Conservation (phyloP, 2,888 invertebrate genomes). For the Cylindroiulus punctatus region DNA sequence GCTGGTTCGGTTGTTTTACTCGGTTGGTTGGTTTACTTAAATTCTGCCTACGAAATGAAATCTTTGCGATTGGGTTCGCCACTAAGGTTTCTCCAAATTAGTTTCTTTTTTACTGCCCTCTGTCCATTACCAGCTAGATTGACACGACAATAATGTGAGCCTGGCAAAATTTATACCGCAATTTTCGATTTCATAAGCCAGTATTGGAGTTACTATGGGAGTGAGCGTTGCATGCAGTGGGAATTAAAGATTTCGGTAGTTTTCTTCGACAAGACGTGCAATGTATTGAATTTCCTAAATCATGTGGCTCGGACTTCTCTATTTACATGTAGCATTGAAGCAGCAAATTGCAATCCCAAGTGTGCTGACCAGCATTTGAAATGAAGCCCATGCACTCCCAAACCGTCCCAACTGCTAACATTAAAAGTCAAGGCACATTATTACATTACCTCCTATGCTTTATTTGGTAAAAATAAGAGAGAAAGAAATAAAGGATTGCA, state of each 20-base stretch:
- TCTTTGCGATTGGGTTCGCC: not conserved
- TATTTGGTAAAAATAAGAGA: constrained; percentile 21
- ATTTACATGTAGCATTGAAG: constrained; percentile 50
- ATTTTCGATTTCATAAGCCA: constrained; percentile 22
- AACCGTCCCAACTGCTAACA: constrained; percentile 33
- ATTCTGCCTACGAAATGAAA: not conserved
- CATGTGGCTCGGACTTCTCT: constrained; percentile 26
- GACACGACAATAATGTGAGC: not conserved
- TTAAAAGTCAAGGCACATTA: constrained; percentile 44
- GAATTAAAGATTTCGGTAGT: constrained; percentile 29
- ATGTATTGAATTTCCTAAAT: constrained; percentile 23
- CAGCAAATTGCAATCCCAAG: constrained; percentile 45
- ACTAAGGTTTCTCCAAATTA: constrained; percentile 7
- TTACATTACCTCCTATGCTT: constrained; percentile 39
- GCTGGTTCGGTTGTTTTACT: no score
- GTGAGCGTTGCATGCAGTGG: constrained; percentile 12
- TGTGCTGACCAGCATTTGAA: constrained; percentile 50
- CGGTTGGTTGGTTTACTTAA: not conserved
- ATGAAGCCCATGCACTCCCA: constrained; percentile 25
- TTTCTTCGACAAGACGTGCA: constrained; percentile 15
- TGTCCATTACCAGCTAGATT: constrained; percentile 25
- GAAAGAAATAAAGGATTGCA: constrained; percentile 20
- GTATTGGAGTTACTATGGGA: not conserved
- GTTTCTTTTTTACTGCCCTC: not conserved
- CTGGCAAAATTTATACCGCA: constrained; percentile 3